Evolutionary conservation across 64 coral and sea anemone species (phyloP).

Genomic region (Orbicella faveolata): DNA sequence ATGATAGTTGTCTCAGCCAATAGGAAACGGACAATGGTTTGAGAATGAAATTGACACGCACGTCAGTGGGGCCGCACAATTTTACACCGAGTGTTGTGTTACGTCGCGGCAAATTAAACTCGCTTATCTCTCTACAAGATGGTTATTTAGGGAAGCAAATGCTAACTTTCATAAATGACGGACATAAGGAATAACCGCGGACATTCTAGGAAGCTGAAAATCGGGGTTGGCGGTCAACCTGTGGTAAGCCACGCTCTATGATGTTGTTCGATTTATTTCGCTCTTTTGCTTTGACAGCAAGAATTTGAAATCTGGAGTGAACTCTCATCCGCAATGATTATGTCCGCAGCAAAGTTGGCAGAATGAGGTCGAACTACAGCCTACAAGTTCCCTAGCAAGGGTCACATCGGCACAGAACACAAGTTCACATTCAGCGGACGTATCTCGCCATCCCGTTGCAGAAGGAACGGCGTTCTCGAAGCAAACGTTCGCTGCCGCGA

Average conservation of each 20-base stretch:
- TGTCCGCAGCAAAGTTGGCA: constrained; percentile 82
- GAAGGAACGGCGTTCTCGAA: constrained; percentile 50
- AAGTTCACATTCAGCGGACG: constrained; percentile 21
- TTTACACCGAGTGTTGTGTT: background rate
- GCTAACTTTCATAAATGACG: constrained; percentile 53
- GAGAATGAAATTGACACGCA: constrained; percentile 57
- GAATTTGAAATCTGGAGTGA: background rate
- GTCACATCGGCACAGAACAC: constrained; percentile 86
- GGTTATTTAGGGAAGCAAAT: constrained; percentile 19
- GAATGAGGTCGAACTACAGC: constrained; percentile 76
- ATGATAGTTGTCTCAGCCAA: constrained; percentile 59
- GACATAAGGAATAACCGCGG: constrained; percentile 70
- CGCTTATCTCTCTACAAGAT: background rate
- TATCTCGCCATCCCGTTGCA: constrained; percentile 62
- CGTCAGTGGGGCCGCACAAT: constrained; percentile 30
- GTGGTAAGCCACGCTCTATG: constrained; percentile 29
- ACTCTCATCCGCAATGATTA: constrained; percentile 18
- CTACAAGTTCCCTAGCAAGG: constrained; percentile 65
- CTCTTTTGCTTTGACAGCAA: constrained; percentile 35
- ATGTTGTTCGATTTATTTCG: background rate
- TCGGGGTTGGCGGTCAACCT: constrained; percentile 69
- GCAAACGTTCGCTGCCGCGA: constrained; percentile 59
- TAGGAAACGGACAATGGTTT: constrained; percentile 32
- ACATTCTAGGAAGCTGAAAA: constrained; percentile 73
- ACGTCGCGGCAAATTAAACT: background rate